These are phyloP conservation scores for Nyctalus aviator DNA, from an alignment of 2,797 vertebrate species.

Conservation along the genomic window DNA sequence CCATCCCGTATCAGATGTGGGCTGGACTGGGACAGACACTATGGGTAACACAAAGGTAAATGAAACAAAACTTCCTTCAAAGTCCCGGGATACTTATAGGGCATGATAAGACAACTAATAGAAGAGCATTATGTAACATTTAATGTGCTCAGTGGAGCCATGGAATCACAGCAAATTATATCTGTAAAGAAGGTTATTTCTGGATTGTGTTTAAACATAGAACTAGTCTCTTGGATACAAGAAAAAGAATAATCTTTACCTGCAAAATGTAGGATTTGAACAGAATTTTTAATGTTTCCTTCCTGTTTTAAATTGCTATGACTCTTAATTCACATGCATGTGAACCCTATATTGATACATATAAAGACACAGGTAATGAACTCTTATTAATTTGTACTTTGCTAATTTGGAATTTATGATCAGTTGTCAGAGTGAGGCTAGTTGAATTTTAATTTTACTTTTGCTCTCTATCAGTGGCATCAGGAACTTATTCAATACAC, in stretches of 20 bases:
- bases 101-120: background rate
- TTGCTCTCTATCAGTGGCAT: background rate
- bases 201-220: slow-evolving; percentile 75
- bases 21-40: background rate
- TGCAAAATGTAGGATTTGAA: slow-evolving; percentile 50
- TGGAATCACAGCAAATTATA: slow-evolving; percentile 53
- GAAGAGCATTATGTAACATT: slow-evolving; percentile 56
- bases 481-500: slow-evolving; percentile 17
- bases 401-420: slow-evolving; percentile 10
- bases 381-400: slow-evolving; percentile 27
- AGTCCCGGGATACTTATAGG: background rate
- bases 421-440: background rate
- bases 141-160: slow-evolving; percentile 7
- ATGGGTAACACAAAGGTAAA: background rate
- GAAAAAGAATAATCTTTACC: slow-evolving; percentile 65
- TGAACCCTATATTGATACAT: background rate
- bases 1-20: background rate
- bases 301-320: slow-evolving; percentile 37
- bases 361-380: background rate
- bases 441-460: slow-evolving; percentile 43
- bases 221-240: slow-evolving; percentile 64
- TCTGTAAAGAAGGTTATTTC: slow-evolving; percentile 64
- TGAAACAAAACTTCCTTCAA: slow-evolving; percentile 28
- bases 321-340: slow-evolving; percentile 35
- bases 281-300: slow-evolving; percentile 37